Evolutionary conservation across 1,140 invertebrate genomes (phyloP).

Genomic region (Zaprionus gabonicus): DNA sequence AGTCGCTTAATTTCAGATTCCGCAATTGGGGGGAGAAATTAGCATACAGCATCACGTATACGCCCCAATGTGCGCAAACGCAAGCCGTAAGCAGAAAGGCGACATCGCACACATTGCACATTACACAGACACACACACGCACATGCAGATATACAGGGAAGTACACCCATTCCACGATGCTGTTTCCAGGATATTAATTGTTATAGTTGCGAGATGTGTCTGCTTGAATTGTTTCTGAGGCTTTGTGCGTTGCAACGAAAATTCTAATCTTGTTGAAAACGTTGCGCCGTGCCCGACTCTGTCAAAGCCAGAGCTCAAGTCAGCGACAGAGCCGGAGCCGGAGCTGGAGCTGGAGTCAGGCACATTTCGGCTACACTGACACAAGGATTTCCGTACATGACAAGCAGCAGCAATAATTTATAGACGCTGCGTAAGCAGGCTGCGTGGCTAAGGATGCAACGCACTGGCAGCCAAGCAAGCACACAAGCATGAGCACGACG

Average conservation of each 20-base stretch:
- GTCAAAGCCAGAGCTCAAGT: slow-evolving; percentile 60
- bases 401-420: slow-evolving; percentile 83
- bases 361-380: slow-evolving; percentile 76
- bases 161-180: slow-evolving; percentile 28
- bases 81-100: slow-evolving; percentile 34
- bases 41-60: slow-evolving; percentile 77
- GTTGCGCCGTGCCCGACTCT: slow-evolving; percentile 61
- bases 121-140: slow-evolving; percentile 53
- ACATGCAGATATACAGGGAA: slow-evolving; percentile 15
- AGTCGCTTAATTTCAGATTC: slow-evolving; percentile 34
- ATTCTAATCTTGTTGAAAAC: slow-evolving; percentile 82
- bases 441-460: slow-evolving; percentile 66
- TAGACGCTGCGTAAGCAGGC: slow-evolving; percentile 76
- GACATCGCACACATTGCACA: slow-evolving; percentile 20
- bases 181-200: slow-evolving; percentile 78
- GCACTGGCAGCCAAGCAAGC: slow-evolving; percentile 25
- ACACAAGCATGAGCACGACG: slow-evolving; percentile 28
- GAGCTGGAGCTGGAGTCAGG: slow-evolving; percentile 16
- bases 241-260: slow-evolving; percentile 77
- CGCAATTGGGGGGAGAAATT: slow-evolving; percentile 44
- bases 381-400: slow-evolving; percentile 82
- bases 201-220: slow-evolving; percentile 82
- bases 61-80: slow-evolving; percentile 62
- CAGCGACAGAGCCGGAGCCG: slow-evolving; percentile 41
- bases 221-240: slow-evolving; percentile 82